These are phyloP conservation scores for Threskiornis aethiopicus DNA, from an alignment of 2,797 vertebrate genomes.

Conservation along the genomic window DNA sequence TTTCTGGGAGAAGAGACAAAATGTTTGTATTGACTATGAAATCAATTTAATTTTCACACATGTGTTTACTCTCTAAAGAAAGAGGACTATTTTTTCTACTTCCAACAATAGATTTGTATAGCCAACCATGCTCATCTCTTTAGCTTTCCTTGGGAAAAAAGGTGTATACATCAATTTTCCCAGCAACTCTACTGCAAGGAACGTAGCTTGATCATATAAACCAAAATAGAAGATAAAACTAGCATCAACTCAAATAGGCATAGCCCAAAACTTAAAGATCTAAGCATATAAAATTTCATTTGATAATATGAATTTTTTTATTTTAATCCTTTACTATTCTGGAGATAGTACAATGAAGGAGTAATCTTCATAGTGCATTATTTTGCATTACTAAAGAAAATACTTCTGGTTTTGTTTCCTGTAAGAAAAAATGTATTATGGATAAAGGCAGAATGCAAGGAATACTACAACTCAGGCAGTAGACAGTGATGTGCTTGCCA, in stretches of 20 bases:
- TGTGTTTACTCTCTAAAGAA: not conserved
- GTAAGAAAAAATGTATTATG: not conserved
- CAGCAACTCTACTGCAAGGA: not conserved
- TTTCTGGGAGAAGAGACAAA: not conserved
- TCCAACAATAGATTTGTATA: not conserved
- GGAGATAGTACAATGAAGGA: not conserved
- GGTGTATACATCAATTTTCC: not conserved
- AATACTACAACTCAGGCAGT: not conserved
- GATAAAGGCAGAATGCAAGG: not conserved
- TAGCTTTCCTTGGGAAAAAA: not conserved
- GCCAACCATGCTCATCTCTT: not conserved
- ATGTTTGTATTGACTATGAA: not conserved
- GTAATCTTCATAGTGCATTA: not conserved
- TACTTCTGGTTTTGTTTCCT: not conserved
- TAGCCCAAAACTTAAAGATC: not conserved
- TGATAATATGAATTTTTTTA: not conserved
- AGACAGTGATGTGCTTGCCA: not conserved
- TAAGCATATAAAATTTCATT: not conserved
- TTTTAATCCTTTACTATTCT: not conserved
- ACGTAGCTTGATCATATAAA: not conserved
- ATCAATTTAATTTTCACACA: not conserved
- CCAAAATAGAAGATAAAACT: not conserved
- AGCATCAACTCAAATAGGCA: not conserved
- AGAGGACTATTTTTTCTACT: not conserved
- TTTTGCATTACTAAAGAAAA: not conserved